Base-by-base conservation (phyloP, 2,888 invertebrate genomes). In the Andrena camellia region DNA sequence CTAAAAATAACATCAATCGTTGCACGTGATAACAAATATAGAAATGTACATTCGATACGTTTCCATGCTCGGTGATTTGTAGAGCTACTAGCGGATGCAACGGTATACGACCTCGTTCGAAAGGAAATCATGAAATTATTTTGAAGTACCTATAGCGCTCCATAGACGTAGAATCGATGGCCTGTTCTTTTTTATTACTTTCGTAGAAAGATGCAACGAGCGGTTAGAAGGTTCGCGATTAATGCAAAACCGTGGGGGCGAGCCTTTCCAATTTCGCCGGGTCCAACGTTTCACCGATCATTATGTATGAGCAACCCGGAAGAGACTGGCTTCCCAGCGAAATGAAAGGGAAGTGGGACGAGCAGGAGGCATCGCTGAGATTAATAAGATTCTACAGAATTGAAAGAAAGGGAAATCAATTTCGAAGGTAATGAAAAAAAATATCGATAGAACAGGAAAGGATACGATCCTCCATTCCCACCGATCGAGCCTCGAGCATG, bases 221-320 rank as follows among this genome's bases (percentile, higher is more conserved):
- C 17, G 70, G 26, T 68, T 26, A 26, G 48, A 8, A 10, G n/a
- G 63, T n/a, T 64, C 48, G 35, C 62, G 63, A 70, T 70, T 69
- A 63, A 78, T 59, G 79, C 35, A 23, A 50, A 70, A 64, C 23
- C 75, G 64, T 35, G 73, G 59, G 35, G 48, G 48, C 64, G 50
- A 48, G 59, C 48, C 59, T 70, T 76, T 79, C 54, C 63, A 79
- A 77, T 77, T 57, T 63, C 69, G 35, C 57, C 42, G 35, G 23
- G 57, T 33, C 20, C 10, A 33, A 33, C 13, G 57, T 77, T 48
- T 54, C 29, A 54, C 29, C 78, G 48, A 35, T 69, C 63, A 29
- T 50, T 79, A 77, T 35, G 78, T 62, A 77, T 50, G 64, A 31
- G 42, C 23, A 31, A 33, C 50, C 48, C 31, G 57, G 35, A 42